These are phyloP conservation scores for Kryphioiulus occultus DNA, from an alignment of 2,888 invertebrate species.

Conservation along the genomic window DNA sequence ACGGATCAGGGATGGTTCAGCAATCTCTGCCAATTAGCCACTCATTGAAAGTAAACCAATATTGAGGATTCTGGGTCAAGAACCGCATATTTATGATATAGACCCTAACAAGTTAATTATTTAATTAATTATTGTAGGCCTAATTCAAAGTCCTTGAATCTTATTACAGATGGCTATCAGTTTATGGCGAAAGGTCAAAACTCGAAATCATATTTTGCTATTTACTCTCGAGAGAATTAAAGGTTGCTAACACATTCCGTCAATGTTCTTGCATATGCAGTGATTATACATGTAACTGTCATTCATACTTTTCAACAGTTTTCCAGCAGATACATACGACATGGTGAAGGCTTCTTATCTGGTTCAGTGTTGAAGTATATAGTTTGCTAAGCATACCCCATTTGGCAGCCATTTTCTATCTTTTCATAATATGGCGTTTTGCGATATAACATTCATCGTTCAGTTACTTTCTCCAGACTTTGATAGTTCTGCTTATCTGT, in stretches of 20 bases:
- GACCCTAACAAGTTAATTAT: constrained; percentile 8
- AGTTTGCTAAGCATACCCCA: not conserved
- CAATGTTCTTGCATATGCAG: no score
- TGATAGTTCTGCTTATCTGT: not conserved
- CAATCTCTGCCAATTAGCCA: not conserved
- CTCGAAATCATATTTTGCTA: not conserved
- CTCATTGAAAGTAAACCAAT: constrained; percentile 8
- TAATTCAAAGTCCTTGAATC: constrained; percentile 23
- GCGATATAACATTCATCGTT: not conserved
- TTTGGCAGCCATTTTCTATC: not conserved
- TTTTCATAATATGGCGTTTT: not conserved
- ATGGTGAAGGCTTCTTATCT: not conserved
- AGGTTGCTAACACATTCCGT: no score
- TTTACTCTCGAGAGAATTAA: not conserved
- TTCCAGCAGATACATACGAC: not conserved
- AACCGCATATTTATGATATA: constrained; percentile 9
- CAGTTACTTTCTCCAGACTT: constrained; percentile 1
- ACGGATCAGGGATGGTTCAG: not conserved
- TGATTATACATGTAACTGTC: not conserved
- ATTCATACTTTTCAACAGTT: no score
- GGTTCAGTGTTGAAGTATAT: not conserved
- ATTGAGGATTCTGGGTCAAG: constrained; percentile 23
- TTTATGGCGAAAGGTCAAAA: not conserved
- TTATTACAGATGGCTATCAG: not conserved
- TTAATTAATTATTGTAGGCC: not conserved